A percentile compares a stretch with the other conserved stretches of the same genome.
Evolutionary conservation across 2,888 invertebrate genomes (phyloP).

Genomic region (Lasioglossum calceatum): DNA sequence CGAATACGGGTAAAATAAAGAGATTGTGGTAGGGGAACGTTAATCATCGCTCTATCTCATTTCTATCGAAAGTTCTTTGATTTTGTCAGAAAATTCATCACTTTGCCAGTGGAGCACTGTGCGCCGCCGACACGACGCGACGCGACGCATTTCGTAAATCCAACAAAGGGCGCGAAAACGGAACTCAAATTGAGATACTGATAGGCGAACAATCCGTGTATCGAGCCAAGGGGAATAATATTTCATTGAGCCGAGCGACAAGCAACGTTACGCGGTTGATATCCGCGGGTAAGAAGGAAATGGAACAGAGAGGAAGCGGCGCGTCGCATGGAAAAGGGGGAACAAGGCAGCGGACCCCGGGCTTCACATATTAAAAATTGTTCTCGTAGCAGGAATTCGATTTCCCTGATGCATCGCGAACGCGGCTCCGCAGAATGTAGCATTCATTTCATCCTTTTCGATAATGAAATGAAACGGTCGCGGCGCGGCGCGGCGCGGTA

Average conservation of each 20-base stretch:
- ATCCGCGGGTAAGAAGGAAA: background rate
- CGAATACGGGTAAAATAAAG: too few species aligned
- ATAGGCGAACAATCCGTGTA: background rate
- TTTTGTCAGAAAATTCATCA: too few species aligned
- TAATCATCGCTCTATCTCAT: too few species aligned
- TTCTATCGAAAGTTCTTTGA: too few species aligned
- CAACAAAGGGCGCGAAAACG: background rate
- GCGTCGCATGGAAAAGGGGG: background rate
- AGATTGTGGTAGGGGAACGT: too few species aligned
- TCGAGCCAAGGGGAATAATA: background rate
- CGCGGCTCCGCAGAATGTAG: conserved; percentile 35
- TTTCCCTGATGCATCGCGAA: conserved; percentile 50
- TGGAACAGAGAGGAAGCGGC: background rate
- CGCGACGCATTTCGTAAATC: background rate
- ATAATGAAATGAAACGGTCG: conserved; percentile 52
- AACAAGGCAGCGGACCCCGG: background rate
- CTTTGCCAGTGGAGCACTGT: too few species aligned
- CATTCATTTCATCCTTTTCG: conserved; percentile 44
- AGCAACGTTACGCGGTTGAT: background rate
- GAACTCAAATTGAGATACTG: background rate
- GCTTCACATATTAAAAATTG: conserved; percentile 42
- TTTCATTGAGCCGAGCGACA: background rate
- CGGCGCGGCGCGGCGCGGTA: background rate
- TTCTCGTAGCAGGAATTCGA: conserved; percentile 42
- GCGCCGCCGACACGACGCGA: too few species aligned